Conservation (phyloP, 2,888 invertebrate species). For the Yponomeuta malinellus region DNA sequence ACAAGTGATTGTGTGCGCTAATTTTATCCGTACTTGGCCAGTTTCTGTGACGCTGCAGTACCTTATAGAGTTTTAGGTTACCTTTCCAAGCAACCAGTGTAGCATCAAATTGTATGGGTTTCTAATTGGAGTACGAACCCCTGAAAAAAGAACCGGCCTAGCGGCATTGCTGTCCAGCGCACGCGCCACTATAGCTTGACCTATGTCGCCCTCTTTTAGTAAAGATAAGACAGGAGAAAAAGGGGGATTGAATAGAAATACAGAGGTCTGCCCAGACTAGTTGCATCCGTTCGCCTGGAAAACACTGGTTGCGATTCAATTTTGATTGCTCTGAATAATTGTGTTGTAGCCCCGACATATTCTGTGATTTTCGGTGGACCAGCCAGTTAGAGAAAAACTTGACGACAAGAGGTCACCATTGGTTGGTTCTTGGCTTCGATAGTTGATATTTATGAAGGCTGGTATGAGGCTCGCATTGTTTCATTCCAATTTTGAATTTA, state of each 20-base stretch:
- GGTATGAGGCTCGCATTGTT: too few relatives aligned
- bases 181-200: not conserved
- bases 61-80: too few relatives aligned
- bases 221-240: not conserved
- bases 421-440: too few relatives aligned
- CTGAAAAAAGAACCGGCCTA: not conserved
- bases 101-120: too few relatives aligned
- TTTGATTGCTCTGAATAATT: not conserved
- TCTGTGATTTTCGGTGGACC: not conserved
- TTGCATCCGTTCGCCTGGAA: conserved; percentile 2
- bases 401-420: too few relatives aligned
- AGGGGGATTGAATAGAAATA: not conserved
- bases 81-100: too few relatives aligned
- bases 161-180: conserved; percentile 3
- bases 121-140: not conserved
- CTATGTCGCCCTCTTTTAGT: not conserved
- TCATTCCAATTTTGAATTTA: too few relatives aligned
- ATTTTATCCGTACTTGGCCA: too few relatives aligned
- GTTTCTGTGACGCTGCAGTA: too few relatives aligned
- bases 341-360: not conserved
- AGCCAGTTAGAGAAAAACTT: too few relatives aligned
- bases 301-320: conserved; percentile 6
- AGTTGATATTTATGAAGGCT: too few relatives aligned
- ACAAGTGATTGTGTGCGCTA: too few relatives aligned
- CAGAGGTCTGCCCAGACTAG: not conserved